Percentiles rank a stretch among this genome's conserved stretches.
phyloP scores from a whole-genome alignment of 2,113 vertebrate genomes.

The Apodemus speciosus region DNA sequence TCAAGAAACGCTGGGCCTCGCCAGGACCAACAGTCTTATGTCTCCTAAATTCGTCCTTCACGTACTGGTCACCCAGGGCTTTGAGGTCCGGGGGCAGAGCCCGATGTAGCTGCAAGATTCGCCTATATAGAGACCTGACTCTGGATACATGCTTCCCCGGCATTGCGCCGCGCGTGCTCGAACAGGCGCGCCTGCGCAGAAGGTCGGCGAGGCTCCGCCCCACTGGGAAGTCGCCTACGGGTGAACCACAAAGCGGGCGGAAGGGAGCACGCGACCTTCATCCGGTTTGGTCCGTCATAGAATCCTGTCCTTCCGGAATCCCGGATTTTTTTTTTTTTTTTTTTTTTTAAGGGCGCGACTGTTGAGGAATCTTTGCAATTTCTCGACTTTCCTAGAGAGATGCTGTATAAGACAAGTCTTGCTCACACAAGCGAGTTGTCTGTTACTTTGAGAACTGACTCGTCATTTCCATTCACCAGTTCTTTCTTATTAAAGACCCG shows the following conservation, averaged over 20 bases:
- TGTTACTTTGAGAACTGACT: not conserved
- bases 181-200: conserved; percentile 12
- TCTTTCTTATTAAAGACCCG: not conserved
- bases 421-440: fast-evolving
- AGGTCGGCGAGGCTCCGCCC: fast-evolving
- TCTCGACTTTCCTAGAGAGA: fast-evolving
- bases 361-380: fast-evolving
- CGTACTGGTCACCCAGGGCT: conserved; percentile 92
- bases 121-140: conserved; percentile 88
- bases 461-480: not conserved
- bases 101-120: conserved; percentile 90
- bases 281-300: conserved; percentile 42
- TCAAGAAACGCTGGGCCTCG: conserved; percentile 89
- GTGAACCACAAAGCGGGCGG: not conserved
- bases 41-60: conserved; percentile 93
- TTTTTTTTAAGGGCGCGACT: not conserved
- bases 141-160: conserved; percentile 69
- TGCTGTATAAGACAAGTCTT: fast-evolving
- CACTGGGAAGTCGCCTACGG: fast-evolving
- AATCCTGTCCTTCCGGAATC: conserved; percentile 62
- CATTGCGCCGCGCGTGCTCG: not conserved
- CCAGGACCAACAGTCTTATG: conserved; percentile 83
- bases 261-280: not conserved
- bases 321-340: fast-evolving
- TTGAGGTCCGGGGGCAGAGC: conserved; percentile 89